These are phyloP conservation scores for Elysia chlorotica DNA, from an alignment of 1,140 invertebrate species.

Conservation along the genomic window DNA sequence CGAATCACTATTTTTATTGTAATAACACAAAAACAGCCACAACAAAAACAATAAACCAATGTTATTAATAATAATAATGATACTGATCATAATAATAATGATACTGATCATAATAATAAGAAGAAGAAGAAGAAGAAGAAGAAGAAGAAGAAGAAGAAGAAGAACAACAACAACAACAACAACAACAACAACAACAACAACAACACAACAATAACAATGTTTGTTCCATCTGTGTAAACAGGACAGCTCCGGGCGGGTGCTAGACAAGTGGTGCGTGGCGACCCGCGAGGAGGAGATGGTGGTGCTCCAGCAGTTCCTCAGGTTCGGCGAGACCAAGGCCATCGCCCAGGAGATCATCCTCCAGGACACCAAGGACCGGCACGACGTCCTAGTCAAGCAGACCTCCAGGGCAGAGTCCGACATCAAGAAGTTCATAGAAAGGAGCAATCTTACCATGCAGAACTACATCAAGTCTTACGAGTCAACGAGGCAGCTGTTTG, in stretches of 20 bases:
- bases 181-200: background rate
- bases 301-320: conserved; percentile 83
- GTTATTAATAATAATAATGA: no score
- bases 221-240: no score
- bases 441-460: conserved; percentile 59
- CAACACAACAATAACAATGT: background rate
- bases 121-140: no score
- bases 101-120: no score
- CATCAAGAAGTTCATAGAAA: conserved; percentile 68
- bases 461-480: conserved; percentile 52
- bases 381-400: conserved; percentile 54
- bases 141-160: background rate
- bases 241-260: conserved; percentile 70
- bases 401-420: conserved; percentile 64
- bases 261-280: conserved; percentile 83
- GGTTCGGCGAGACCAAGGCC: conserved; percentile 81
- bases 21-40: no score
- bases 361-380: conserved; percentile 65
- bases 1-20: no score
- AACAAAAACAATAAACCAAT: no score
- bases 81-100: no score
- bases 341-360: conserved; percentile 81
- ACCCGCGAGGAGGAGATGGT: conserved; percentile 83
- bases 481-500: conserved; percentile 45
- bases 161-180: background rate